These are phyloP conservation scores for Grapholita molesta DNA, from an alignment of 1,140 invertebrate genomes.

Conservation along the genomic window DNA sequence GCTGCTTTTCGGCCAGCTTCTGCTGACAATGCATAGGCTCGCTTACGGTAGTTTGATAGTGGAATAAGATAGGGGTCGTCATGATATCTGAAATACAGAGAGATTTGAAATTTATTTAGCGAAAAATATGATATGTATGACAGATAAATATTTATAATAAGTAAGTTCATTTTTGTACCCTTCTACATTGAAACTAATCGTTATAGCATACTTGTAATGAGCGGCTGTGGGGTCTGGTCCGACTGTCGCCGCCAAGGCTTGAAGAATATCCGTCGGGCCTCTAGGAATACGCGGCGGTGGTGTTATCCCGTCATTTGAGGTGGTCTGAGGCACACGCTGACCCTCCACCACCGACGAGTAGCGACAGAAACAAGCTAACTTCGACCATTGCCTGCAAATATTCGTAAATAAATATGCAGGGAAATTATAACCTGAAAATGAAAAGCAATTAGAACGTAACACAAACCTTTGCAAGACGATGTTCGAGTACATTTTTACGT, in stretches of 20 bases:
- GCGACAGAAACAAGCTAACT: constrained; percentile 52
- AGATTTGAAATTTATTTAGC: too few species aligned
- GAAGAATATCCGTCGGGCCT: constrained; percentile 88
- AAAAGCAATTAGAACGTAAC: background rate
- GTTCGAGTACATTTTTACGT: constrained; percentile 10
- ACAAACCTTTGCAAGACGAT: constrained; percentile 11
- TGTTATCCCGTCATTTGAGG: constrained; percentile 60
- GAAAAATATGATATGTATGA: too few species aligned
- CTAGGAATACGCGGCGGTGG: constrained; percentile 84
- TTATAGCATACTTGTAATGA: constrained; percentile 83
- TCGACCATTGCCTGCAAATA: constrained; percentile 51
- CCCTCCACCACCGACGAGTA: constrained; percentile 54
- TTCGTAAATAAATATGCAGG: background rate
- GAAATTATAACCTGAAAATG: background rate
- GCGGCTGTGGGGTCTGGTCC: constrained; percentile 87
- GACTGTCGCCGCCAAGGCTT: constrained; percentile 87
- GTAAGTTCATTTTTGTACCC: background rate
- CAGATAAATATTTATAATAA: background rate
- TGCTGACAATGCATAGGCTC: constrained; percentile 87
- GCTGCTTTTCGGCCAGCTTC: constrained; percentile 93
- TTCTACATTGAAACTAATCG: background rate
- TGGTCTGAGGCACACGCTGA: constrained; percentile 52
- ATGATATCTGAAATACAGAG: constrained; percentile 80
- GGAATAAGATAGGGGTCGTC: constrained; percentile 95
- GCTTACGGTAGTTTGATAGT: constrained; percentile 84